A percentile compares a stretch with the other conserved stretches of the same genome.
phyloP scores from a whole-genome alignment of 2,797 vertebrate species.

The Apogon hyalosoma region DNA sequence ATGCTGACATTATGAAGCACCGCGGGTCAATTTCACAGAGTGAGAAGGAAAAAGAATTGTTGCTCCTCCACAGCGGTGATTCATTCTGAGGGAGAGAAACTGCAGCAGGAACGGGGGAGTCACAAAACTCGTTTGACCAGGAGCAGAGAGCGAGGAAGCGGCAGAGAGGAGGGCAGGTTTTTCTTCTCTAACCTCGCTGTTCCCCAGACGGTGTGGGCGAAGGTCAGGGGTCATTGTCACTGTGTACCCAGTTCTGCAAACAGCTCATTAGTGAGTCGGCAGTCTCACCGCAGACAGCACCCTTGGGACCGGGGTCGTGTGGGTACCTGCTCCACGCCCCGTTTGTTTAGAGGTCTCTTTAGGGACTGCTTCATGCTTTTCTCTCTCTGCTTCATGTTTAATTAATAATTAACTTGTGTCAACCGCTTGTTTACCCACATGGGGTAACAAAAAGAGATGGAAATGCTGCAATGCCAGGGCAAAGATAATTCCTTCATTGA shows the following conservation, averaged over 20 bases:
- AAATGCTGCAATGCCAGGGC: conserved; percentile 34
- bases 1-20: conserved; percentile 58
- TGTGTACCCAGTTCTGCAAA: conserved; percentile 85
- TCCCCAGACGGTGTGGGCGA: conserved; percentile 78
- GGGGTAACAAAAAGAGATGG: conserved; percentile 50
- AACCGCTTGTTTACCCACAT: conserved; percentile 80
- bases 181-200: conserved; percentile 57
- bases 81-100: conserved; percentile 13
- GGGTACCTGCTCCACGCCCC: conserved; percentile 76
- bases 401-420: conserved; percentile 87
- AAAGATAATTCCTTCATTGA: conserved; percentile 48
- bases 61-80: conserved; percentile 11
- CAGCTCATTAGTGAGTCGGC: conserved; percentile 86
- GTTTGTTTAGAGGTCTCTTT: conserved; percentile 82
- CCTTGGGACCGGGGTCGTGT: conserved; percentile 74
- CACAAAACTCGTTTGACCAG: conserved; percentile 54
- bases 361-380: conserved; percentile 65
- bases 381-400: conserved; percentile 80
- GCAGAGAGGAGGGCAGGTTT: conserved; percentile 48
- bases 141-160: conserved; percentile 33
- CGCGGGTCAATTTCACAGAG: conserved; percentile 44
- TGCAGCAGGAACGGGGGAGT: background rate
- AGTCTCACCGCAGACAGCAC: conserved; percentile 75
- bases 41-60: background rate
- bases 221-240: conserved; percentile 84